Percentiles rank a stretch among this genome's conserved stretches.
Conservation (phyloP, 2,113 vertebrate genomes). For the Heteronetta atricapilla region DNA sequence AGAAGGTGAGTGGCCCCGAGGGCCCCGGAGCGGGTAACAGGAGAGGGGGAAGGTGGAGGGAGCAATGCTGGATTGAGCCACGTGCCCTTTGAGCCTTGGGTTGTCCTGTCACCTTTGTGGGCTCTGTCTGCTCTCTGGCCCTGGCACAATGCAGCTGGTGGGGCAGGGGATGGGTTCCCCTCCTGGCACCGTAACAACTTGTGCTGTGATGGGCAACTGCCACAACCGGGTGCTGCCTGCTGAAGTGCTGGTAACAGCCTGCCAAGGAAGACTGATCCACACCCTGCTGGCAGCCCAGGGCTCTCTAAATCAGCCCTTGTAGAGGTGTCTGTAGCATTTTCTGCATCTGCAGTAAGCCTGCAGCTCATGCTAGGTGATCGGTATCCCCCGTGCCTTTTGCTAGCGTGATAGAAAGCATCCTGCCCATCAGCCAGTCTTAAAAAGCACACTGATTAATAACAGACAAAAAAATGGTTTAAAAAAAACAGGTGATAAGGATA, state of each 20-base stretch:
- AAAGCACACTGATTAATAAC: neutral
- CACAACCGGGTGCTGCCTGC: neutral
- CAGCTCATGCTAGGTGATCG: neutral
- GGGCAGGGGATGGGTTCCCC: neutral
- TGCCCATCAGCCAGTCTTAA: neutral
- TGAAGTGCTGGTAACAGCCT: rapidly evolving
- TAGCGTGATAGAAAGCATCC: neutral
- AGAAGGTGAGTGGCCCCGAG: constrained; percentile 82
- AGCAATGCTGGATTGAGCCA: neutral
- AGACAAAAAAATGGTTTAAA: neutral
- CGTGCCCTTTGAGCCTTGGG: neutral
- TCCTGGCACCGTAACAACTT: neutral
- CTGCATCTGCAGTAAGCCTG: neutral
- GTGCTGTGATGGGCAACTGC: neutral
- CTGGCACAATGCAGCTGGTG: neutral
- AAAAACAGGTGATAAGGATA: neutral
- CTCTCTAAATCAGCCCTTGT: neutral
- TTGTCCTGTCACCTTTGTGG: neutral
- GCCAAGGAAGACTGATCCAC: neutral
- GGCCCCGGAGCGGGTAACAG: neutral
- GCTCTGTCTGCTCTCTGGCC: neutral
- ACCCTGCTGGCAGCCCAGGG: neutral
- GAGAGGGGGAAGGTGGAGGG: too few relatives aligned
- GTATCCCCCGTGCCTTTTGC: neutral
- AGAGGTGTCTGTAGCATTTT: rapidly evolving